These are phyloP conservation scores for Channallabes apus DNA, from an alignment of 2,797 vertebrate genomes.

Conservation along the genomic window DNA sequence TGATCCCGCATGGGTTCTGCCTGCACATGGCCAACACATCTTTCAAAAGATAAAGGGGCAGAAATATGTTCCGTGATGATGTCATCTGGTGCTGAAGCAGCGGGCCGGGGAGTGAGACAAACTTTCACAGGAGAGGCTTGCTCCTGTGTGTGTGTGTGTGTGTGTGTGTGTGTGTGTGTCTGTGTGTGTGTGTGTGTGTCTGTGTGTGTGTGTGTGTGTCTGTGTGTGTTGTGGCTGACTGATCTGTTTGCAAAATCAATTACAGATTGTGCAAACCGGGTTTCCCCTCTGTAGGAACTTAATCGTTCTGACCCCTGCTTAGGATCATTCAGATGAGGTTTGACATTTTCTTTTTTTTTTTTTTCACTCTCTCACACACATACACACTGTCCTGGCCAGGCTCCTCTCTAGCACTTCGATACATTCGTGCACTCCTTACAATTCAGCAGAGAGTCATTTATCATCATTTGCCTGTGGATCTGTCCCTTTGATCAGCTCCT, in stretches of 20 bases:
- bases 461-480: conserved; percentile 98
- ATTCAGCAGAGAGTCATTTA: conserved; percentile 94
- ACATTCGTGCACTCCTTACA: conserved; percentile 92
- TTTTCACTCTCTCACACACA: conserved; percentile 33
- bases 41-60: conserved; percentile 80
- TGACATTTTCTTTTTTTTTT: conserved; percentile 73
- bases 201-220: too few relatives aligned
- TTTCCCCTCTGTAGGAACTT: conserved; percentile 65
- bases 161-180: conserved; percentile 40
- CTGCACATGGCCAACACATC: conserved; percentile 81
- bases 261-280: conserved; percentile 72
- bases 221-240: conserved; percentile 61
- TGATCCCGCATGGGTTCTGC: conserved; percentile 71
- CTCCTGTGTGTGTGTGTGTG: conserved; percentile 46
- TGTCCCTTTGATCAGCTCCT: conserved; percentile 98
- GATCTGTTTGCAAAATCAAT: conserved; percentile 75
- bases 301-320: conserved; percentile 72
- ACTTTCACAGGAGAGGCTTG: conserved; percentile 70
- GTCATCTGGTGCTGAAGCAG: conserved; percentile 70
- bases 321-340: conserved; percentile 81
- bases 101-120: conserved; percentile 71
- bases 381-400: conserved; percentile 56
- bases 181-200: conserved; percentile 43
- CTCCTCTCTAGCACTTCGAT: conserved; percentile 79
- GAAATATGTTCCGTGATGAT: conserved; percentile 78